A percentile compares a stretch with the other conserved stretches of the same genome.
Evolutionary conservation across 2,888 invertebrate genomes (phyloP).

Genomic region (Nysson spinosus): DNA sequence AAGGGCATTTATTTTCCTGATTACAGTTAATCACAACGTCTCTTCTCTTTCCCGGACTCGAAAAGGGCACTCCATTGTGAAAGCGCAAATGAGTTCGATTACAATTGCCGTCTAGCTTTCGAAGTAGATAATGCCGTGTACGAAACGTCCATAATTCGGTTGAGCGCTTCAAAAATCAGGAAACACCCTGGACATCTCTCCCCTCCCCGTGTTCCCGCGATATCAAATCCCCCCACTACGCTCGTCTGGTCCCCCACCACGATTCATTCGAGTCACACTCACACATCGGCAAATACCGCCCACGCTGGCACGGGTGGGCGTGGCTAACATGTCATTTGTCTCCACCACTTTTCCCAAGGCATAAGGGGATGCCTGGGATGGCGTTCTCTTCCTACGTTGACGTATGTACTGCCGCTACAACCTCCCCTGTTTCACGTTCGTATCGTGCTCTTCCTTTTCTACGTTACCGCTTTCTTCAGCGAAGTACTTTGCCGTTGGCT

Average conservation of each 20-base stretch:
- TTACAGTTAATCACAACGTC: no score
- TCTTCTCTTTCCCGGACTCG: no score
- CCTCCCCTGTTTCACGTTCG: constrained; percentile 42
- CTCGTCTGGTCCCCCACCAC: constrained; percentile 43
- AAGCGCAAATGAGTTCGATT: background rate
- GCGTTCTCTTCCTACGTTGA: constrained; percentile 65
- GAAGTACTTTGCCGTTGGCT: constrained; percentile 28
- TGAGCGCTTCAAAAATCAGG: constrained; percentile 60
- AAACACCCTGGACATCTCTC: constrained; percentile 46
- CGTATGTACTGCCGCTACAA: constrained; percentile 67
- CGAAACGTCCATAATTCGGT: constrained; percentile 45
- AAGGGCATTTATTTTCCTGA: no score
- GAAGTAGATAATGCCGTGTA: constrained; percentile 9
- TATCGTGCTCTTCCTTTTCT: constrained; percentile 52
- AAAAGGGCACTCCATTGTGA: no score
- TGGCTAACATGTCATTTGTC: constrained; percentile 73
- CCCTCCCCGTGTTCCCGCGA: constrained; percentile 23
- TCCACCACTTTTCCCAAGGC: constrained; percentile 63
- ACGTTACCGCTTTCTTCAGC: constrained; percentile 33
- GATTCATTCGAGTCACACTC: constrained; percentile 46
- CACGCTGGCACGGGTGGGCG: constrained; percentile 67
- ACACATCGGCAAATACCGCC: constrained; percentile 65
- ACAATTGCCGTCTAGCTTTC: constrained; percentile 1
- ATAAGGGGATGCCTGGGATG: constrained; percentile 62
- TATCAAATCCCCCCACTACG: constrained; percentile 41